phyloP scores from a whole-genome alignment of 2,113 vertebrate species.

The Xiphias gladius region DNA sequence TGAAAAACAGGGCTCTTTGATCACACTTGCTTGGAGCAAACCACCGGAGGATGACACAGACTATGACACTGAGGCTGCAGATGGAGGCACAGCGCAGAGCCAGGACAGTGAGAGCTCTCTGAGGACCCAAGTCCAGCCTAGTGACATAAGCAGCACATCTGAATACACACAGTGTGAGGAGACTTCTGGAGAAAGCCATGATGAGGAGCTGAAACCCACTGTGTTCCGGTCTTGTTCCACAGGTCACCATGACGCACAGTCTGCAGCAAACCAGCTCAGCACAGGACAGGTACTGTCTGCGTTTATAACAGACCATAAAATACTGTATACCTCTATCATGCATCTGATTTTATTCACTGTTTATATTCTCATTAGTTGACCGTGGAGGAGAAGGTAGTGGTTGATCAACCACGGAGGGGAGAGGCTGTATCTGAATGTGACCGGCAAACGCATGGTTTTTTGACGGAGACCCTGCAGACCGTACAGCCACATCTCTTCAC shows the following conservation, averaged over 20 bases:
- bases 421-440: conserved; percentile 17
- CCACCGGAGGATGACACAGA: conserved; percentile 43
- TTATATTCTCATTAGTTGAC: conserved; percentile 12
- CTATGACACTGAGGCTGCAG: conserved; percentile 7
- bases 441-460: not conserved
- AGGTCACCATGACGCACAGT: conserved; percentile 1
- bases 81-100: not conserved
- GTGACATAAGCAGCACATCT: not conserved
- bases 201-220: conserved; percentile 11
- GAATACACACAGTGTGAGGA: conserved; percentile 29
- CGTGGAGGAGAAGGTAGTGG: not conserved
- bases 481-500: not conserved
- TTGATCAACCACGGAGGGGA: conserved; percentile 2
- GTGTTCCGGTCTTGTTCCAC: not conserved
- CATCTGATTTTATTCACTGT: not conserved
- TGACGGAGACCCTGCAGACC: conserved; percentile 17
- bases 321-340: not conserved
- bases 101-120: conserved; percentile 1
- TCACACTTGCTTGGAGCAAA: conserved; percentile 84
- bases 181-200: conserved; percentile 4
- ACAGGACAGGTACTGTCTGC: conserved; percentile 44
- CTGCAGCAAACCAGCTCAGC: conserved; percentile 36
- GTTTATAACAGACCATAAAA: not conserved
- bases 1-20: conserved; percentile 83
- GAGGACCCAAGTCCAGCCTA: not conserved